A percentile compares a stretch with the other conserved stretches of the same genome.
Conservation (phyloP, 2,888 invertebrate species). For the Amblyjoppa fuscipennis region DNA sequence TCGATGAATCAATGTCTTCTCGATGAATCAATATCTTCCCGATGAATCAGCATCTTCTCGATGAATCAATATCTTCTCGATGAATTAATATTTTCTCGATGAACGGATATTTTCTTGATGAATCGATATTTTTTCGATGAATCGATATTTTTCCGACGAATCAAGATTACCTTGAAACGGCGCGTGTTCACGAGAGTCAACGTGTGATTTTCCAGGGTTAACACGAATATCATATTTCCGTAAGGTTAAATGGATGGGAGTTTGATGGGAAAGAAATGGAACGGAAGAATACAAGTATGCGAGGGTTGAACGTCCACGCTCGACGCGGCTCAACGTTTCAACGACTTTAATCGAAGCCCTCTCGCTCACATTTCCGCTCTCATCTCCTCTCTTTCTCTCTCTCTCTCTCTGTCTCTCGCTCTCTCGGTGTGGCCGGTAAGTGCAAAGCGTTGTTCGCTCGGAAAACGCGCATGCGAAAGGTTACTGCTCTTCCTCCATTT, state of each 20-base stretch:
- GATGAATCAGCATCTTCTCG: too few species aligned
- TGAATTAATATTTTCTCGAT: too few species aligned
- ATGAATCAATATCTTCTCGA: too few species aligned
- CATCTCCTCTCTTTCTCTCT: too few species aligned
- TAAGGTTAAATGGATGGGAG: background rate
- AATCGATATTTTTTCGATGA: too few species aligned
- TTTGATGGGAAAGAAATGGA: background rate
- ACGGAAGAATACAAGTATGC: slow-evolving; percentile 31
- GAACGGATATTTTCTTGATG: too few species aligned
- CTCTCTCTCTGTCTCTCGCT: background rate
- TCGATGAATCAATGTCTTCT: too few species aligned
- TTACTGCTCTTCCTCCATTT: slow-evolving; percentile 69
- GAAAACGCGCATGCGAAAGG: slow-evolving; percentile 77
- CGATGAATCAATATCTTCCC: too few species aligned
- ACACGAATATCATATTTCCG: background rate
- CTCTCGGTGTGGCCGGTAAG: slow-evolving; percentile 73
- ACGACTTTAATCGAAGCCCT: slow-evolving; percentile 79
- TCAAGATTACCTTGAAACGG: too few species aligned
- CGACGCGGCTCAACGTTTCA: slow-evolving; percentile 72
- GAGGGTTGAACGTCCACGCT: slow-evolving; percentile 69
- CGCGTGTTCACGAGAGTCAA: too few species aligned
- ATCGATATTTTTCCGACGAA: too few species aligned
- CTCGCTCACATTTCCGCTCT: slow-evolving; percentile 35
- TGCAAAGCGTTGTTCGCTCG: slow-evolving; percentile 80
- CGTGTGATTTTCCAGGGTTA: too few species aligned